Base-by-base conservation (phyloP, 2,888 invertebrate species). In the Cryptocheilus praepositus region DNA sequence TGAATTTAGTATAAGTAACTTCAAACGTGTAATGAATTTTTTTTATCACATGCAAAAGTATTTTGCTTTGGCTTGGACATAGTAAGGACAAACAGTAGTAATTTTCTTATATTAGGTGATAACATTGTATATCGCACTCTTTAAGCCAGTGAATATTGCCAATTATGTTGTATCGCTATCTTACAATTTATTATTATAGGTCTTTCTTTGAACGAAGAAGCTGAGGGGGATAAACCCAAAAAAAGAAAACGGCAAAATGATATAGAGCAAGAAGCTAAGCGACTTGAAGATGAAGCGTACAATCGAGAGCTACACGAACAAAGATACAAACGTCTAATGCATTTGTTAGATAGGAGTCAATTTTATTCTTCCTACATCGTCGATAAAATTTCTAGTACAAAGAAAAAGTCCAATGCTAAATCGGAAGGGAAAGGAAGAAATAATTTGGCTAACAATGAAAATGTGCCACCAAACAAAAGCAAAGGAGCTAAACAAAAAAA, bases 301-400 rank as follows among this genome's bases (percentile, higher is more conserved):
- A 65, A 82, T 13, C 46, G 51, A 0, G 71, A 83, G 65, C 36
- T 83, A 13, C 73, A 77, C 11, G 85, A 86, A 54, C 74, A 83
- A 53, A 78, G 81, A 46, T 86, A 86, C 49, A 87, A 86, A 62
- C 74, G 81, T 36, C 74, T 88, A 2, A 85, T 86, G 83, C 86
- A 87, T 67, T 77, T 88, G 8, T 54, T 88, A 7, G 79, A 70
- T 2, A 69, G 77, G 49, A 87, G 87, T 61, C 74, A 88, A 70
- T 85, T 86, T 61, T 83, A 83, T 21, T 64, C 86, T 0, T 66
- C 64, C 0, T 83, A 81, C 59, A 74, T 87, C 13, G 21, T 77
- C 11, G 71, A 76, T 8, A 86, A 86, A 63, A 72, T 85, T 44
- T 71, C 76, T 25, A 11, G 2, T 36, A 36, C 25, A 8, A 16